phyloP scores from a whole-genome alignment of 2,888 invertebrate species.

The Amiota communis region DNA sequence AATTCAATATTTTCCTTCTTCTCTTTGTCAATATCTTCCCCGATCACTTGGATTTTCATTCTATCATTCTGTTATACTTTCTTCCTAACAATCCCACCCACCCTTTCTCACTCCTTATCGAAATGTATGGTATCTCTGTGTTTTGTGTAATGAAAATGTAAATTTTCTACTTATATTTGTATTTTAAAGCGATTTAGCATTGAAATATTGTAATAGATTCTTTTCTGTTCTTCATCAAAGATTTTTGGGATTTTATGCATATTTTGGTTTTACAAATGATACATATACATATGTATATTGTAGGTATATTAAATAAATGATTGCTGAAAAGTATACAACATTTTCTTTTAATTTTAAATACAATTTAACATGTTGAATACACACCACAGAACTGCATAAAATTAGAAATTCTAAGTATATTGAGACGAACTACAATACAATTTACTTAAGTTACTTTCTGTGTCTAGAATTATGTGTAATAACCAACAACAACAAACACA shows the following conservation, averaged over 20 bases:
- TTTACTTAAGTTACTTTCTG: slow-evolving; percentile 58
- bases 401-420: no score
- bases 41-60: no score
- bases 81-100: no score
- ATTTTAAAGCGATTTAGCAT: slow-evolving; percentile 24
- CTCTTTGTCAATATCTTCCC: no score
- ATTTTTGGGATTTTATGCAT: slow-evolving; percentile 15
- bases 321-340: no score
- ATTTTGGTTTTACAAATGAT: not conserved
- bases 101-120: not conserved
- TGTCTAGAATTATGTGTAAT: slow-evolving; percentile 10
- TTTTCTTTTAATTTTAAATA: no score
- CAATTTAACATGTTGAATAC: no score
- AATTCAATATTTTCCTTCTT: no score
- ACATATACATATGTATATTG: no score
- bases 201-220: slow-evolving; percentile 2
- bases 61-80: no score
- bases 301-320: no score
- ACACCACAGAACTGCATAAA: not conserved
- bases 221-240: slow-evolving; percentile 1
- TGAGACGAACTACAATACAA: slow-evolving; percentile 45
- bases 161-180: slow-evolving; percentile 56
- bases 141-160: slow-evolving; percentile 62
- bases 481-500: not conserved
- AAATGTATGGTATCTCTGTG: slow-evolving; percentile 47